Conservation (phyloP, 2,113 vertebrate species). For the Chionis minor region DNA sequence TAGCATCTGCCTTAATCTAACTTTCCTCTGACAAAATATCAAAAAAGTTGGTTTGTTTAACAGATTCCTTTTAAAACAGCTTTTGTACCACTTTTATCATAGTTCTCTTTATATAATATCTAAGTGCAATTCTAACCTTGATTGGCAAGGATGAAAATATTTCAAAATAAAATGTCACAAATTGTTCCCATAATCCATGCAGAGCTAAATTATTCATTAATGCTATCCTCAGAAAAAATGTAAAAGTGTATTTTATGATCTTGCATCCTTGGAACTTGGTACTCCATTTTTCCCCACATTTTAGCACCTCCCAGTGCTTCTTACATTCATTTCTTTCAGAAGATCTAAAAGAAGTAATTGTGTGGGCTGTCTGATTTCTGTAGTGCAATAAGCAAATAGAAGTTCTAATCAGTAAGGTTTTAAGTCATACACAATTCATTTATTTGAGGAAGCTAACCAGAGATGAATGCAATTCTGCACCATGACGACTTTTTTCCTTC, state of each 20-base stretch:
- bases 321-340: background rate
- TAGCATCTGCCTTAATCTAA: background rate
- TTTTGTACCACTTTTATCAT: background rate
- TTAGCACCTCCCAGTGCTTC: background rate
- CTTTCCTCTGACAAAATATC: background rate
- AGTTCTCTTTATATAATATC: background rate
- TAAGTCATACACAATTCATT: background rate
- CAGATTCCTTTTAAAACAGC: background rate
- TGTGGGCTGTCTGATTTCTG: background rate
- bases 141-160: background rate
- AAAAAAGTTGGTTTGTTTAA: background rate
- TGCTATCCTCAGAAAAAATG: background rate
- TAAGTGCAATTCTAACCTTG: background rate
- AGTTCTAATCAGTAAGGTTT: background rate
- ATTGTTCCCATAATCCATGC: background rate
- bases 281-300: background rate
- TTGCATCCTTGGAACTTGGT: background rate
- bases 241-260: background rate
- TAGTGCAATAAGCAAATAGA: background rate
- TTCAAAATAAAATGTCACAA: slow-evolving; percentile 19
- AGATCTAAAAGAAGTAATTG: background rate
- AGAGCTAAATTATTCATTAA: slow-evolving; percentile 44
- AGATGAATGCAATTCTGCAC: background rate
- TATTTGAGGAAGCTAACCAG: background rate
- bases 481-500: background rate